phyloP scores from a whole-genome alignment of 37 sponge, comb jelly and placozoan genomes.

The Hormiphora californensis region DNA sequence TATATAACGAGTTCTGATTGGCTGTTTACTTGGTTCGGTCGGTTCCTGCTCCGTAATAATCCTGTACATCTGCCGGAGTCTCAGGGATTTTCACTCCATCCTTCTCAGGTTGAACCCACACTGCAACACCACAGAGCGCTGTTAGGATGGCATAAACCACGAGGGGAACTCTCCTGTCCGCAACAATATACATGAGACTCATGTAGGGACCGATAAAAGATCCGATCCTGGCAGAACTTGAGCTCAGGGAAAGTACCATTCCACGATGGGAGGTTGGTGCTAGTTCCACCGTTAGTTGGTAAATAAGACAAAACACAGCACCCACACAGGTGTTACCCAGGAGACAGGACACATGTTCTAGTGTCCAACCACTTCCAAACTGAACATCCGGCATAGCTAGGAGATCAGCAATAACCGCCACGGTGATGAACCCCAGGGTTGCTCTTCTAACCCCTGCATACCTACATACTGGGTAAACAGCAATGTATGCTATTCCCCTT shows the following conservation, averaged over 20 bases:
- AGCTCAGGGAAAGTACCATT: conserved; percentile 12
- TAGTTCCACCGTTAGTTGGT: neutral
- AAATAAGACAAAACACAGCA: neutral
- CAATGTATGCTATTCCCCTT: neutral
- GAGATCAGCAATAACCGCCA: neutral
- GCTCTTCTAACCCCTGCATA: neutral
- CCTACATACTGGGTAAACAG: neutral
- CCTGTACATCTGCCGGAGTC: conserved; percentile 5
- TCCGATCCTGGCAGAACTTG: neutral
- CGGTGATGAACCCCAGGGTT: neutral
- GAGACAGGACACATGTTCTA: neutral
- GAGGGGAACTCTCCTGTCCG: neutral
- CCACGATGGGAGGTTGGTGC: conserved; percentile 39
- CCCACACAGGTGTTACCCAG: neutral
- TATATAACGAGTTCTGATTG: too few species aligned
- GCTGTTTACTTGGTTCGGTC: too few species aligned
- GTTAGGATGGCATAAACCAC: neutral
- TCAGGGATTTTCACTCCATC: neutral
- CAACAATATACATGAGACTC: neutral
- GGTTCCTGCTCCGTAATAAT: too few species aligned
- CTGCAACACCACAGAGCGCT: neutral
- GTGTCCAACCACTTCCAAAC: neutral
- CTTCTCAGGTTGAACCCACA: neutral
- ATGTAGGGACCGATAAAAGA: conserved; percentile 31
- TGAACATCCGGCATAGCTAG: conserved; percentile 1